Base-by-base conservation (phyloP, 2,888 invertebrate genomes). In the Brachylomia viminalis region DNA sequence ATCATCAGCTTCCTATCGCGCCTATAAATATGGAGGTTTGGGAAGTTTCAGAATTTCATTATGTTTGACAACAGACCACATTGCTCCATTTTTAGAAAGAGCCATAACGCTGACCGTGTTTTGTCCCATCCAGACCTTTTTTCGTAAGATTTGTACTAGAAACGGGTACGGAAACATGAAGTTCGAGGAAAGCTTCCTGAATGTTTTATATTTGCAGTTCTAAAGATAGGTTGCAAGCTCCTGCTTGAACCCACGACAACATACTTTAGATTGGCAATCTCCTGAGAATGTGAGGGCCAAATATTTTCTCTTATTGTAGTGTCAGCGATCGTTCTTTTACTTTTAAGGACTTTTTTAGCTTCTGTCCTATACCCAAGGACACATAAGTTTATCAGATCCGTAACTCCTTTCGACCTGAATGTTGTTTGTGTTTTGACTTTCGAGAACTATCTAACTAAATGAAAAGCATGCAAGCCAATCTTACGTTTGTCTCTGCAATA, bases 221-320 rank as follows among this genome's bases (percentile, higher is more conserved):
- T 49, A n/a, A 52, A 64, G 0, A 23, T 23, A 62, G 68, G 82
- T 79, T 75, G 68, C 27, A 75, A 65, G 17, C 79, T 68, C 64
- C 79, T 79, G 65, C 45, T 65, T 82, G 77, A 68, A 65, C 76
- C 75, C 67, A 15, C 42, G 33, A 73, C 38, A 58, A 59, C 33
- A 45, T 38, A n/a, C 47, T 62, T 67, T 62, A 67, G 75, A 79
- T 67, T 74, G 80, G 17, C 42, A 67, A 74, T 56, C 56, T 80
- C 30, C n/a, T 68, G 52, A 69, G 68, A 79, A 64, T 82, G 66
- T 67, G 67, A 81, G 49, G 66, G 33, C 54, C 66, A 49, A 72
- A 64, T 45, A 38, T 45, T 56, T 66, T 75, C 45, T 49, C 62
- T 49, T 74, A 33, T 27, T 27, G 38, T 54, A 30, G 80, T 15